Percentiles rank a stretch among this genome's conserved stretches.
phyloP scores from a whole-genome alignment of 2,113 vertebrate species.

The Pygoscelis adeliae region DNA sequence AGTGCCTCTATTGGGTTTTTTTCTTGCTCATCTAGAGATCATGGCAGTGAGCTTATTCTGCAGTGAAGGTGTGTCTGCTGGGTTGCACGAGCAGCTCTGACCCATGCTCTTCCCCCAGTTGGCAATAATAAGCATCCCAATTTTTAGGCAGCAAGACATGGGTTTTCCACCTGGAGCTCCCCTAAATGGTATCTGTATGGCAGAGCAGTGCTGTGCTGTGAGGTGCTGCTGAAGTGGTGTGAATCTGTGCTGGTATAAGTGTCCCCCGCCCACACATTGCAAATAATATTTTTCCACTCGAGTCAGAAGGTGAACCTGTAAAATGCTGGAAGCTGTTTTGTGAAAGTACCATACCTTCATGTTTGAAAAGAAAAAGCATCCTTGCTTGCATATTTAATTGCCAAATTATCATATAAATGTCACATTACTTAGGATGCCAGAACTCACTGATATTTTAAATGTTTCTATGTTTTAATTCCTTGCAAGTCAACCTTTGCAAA shows the following conservation, averaged over 20 bases:
- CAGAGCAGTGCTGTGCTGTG: neutral
- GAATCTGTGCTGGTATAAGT: neutral
- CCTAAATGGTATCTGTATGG: accelerated
- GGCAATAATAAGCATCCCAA: neutral
- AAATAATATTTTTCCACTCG: neutral
- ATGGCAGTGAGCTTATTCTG: neutral
- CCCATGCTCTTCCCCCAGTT: accelerated
- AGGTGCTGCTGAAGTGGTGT: neutral
- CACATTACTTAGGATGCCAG: slow-evolving; percentile 23
- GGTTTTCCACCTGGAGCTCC: neutral
- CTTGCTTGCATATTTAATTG: slow-evolving; percentile 40
- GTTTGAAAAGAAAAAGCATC: neutral
- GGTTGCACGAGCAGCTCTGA: neutral
- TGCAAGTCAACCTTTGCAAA: slow-evolving; percentile 50
- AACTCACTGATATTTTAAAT: slow-evolving; percentile 48
- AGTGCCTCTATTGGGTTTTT: neutral
- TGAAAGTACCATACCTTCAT: neutral
- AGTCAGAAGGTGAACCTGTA: neutral
- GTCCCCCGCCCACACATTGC: accelerated
- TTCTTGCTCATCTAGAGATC: neutral
- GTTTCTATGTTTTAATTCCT: slow-evolving; percentile 44
- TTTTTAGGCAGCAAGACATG: neutral
- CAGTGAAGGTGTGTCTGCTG: neutral
- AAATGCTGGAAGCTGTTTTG: neutral
- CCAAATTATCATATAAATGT: slow-evolving; percentile 64